Conservation (phyloP, 2,888 invertebrate genomes). For the Coecobrya sp. region DNA sequence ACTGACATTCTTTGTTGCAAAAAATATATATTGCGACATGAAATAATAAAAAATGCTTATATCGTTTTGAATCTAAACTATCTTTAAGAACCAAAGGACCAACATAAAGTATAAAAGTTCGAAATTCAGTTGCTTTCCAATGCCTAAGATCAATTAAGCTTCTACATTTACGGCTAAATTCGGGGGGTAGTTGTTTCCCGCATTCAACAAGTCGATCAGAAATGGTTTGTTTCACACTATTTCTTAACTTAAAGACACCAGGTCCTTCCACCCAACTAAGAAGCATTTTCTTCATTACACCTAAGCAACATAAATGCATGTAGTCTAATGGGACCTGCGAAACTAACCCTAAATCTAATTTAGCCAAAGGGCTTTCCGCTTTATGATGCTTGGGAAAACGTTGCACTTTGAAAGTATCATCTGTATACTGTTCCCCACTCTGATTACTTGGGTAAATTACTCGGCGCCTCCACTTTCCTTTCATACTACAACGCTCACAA, state of each 20-base stretch:
- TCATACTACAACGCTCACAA: background rate
- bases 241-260: background rate
- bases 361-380: background rate
- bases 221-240: background rate
- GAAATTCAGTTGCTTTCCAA: constrained; percentile 60
- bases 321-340: constrained; percentile 45
- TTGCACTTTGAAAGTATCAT: background rate
- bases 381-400: background rate
- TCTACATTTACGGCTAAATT: constrained; percentile 34
- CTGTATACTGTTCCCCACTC: background rate
- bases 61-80: background rate
- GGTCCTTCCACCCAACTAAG: constrained; percentile 27
- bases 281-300: constrained; percentile 47
- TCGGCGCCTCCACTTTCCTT: background rate
- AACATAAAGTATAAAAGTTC: constrained; percentile 32
- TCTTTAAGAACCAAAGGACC: background rate
- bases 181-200: background rate
- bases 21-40: constrained; percentile 46
- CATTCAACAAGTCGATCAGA: background rate
- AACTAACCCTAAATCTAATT: background rate
- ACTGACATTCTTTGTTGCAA: background rate
- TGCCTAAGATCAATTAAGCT: background rate
- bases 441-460: background rate
- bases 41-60: constrained; percentile 35
- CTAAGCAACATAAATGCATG: constrained; percentile 48